phyloP scores from a whole-genome alignment of 1,140 invertebrate species.

The Semibalanus balanoides region DNA sequence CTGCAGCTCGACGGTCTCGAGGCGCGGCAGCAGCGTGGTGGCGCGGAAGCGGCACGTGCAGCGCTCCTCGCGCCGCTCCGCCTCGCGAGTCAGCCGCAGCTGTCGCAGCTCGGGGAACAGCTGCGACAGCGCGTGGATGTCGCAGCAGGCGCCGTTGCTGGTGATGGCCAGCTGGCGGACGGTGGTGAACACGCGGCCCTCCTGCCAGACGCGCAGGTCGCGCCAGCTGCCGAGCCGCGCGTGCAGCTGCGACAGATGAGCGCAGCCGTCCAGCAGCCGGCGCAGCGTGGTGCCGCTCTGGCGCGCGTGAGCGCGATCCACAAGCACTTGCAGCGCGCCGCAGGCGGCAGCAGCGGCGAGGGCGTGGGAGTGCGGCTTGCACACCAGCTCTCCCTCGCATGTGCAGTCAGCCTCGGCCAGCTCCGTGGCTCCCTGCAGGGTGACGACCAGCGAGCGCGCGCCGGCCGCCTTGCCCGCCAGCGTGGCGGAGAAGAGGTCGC shows the following conservation, averaged over 20 bases:
- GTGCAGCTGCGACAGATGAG: neutral
- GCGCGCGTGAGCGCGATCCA: neutral
- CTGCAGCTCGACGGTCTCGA: neutral
- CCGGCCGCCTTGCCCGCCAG: neutral
- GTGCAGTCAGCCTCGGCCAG: neutral
- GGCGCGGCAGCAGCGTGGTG: neutral
- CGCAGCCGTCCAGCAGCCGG: neutral
- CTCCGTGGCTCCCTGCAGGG: neutral
- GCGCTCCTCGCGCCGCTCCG: neutral
- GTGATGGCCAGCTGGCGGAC: neutral
- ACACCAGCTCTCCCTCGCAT: neutral
- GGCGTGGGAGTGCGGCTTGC: neutral
- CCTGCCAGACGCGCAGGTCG: neutral
- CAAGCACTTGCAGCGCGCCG: neutral
- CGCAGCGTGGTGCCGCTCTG: neutral
- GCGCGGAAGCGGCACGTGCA: neutral
- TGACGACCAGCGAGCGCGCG: neutral
- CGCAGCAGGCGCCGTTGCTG: neutral
- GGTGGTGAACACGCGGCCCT: neutral
- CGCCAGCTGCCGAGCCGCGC: neutral
- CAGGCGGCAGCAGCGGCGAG: neutral
- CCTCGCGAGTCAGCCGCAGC: neutral
- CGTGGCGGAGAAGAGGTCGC: neutral
- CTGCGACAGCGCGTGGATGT: constrained; percentile 1
- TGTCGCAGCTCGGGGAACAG: neutral